A percentile compares a stretch with the other conserved stretches of the same genome.
Evolutionary conservation across 2,888 invertebrate genomes (phyloP).

Genomic region (Hirtodrosophila cameraria): DNA sequence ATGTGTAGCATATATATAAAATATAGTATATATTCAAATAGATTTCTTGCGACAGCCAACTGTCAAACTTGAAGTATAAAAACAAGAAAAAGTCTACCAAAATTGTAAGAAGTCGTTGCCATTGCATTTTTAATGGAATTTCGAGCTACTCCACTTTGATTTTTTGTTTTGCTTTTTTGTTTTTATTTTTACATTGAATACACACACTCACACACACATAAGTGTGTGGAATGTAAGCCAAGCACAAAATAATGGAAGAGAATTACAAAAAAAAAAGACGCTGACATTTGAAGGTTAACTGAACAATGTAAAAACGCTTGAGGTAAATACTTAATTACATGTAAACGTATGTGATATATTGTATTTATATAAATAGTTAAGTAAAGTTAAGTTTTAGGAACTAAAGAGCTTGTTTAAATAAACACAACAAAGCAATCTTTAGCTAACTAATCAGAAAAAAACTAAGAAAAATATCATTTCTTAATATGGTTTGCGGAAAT

Average conservation of each 20-base stretch:
- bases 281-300: conserved; percentile 73
- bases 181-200: conserved; percentile 44
- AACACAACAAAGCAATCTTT: conserved; percentile 1
- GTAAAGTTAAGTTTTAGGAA: conserved; percentile 7
- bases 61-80: conserved; percentile 38
- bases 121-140: conserved; percentile 62
- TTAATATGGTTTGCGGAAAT: conserved; percentile 31
- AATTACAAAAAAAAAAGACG: conserved; percentile 51
- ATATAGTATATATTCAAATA: conserved; percentile 9
- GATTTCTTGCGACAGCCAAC: conserved; percentile 39
- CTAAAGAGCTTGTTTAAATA: conserved; percentile 35
- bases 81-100: conserved; percentile 37
- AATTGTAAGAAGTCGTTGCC: conserved; percentile 35
- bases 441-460: conserved; percentile 16
- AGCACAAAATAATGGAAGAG: conserved; percentile 33
- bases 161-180: conserved; percentile 36
- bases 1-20: neutral
- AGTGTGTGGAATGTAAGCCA: conserved; percentile 43
- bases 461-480: conserved; percentile 2
- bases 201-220: conserved; percentile 3
- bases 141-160: conserved; percentile 46
- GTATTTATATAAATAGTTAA: conserved; percentile 26
- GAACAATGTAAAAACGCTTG: conserved; percentile 43
- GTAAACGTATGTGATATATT: conserved; percentile 5
- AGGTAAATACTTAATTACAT: conserved; percentile 33